phyloP scores from a whole-genome alignment of 2,113 vertebrate species.

The Eonycteris spelaea region DNA sequence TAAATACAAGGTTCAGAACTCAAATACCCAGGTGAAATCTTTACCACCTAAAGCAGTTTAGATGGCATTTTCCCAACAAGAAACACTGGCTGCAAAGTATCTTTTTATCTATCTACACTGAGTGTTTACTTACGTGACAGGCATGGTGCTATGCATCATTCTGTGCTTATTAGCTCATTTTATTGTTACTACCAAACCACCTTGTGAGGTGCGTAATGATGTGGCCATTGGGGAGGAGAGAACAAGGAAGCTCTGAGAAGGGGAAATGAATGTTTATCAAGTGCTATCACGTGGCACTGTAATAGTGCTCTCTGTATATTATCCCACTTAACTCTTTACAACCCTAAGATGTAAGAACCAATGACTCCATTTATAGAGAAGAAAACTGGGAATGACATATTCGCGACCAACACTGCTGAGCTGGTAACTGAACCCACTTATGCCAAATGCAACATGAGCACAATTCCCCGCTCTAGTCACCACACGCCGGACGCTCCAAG shows the following conservation, averaged over 20 bases:
- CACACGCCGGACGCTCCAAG: not conserved
- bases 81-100: not conserved
- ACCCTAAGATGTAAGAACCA: not conserved
- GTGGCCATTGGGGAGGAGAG: not conserved
- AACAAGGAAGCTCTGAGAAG: not conserved
- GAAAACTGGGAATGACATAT: not conserved
- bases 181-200: not conserved
- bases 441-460: not conserved
- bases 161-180: not conserved
- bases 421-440: not conserved
- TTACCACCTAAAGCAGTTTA: not conserved
- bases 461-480: not conserved
- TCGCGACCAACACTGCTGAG: not conserved
- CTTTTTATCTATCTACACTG: not conserved
- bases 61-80: not conserved
- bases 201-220: not conserved
- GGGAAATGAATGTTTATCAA: not conserved
- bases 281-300: not conserved
- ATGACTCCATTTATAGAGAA: not conserved
- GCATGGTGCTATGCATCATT: not conserved
- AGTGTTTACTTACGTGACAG: not conserved
- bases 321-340: not conserved
- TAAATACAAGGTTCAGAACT: slow-evolving; percentile 13
- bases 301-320: not conserved
- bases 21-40: not conserved